These are phyloP conservation scores for Trogon melanurus DNA, from an alignment of 2,113 vertebrate species.

Conservation along the genomic window DNA sequence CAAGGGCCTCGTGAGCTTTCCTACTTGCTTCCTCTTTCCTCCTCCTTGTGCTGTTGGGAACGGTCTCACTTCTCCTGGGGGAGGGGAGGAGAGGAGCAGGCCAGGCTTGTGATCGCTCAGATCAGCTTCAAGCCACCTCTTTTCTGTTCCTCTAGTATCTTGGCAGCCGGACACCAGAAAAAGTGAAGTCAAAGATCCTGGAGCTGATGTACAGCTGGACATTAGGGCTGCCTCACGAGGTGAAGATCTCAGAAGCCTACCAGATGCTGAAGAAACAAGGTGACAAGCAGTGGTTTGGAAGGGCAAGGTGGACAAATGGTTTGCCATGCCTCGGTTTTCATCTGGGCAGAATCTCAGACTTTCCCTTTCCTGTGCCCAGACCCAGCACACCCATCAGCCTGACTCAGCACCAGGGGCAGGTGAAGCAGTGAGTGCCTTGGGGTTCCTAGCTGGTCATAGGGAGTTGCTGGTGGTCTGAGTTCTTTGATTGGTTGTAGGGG, in stretches of 20 bases:
- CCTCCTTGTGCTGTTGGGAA: not conserved
- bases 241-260: slow-evolving; percentile 94
- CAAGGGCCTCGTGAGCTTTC: slow-evolving; percentile 16
- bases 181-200: slow-evolving; percentile 93
- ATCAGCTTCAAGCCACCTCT: not conserved
- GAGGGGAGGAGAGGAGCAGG: not conserved
- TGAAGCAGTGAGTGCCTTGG: not conserved
- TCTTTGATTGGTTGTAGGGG: not conserved
- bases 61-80: not conserved
- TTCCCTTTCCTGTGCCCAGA: not conserved
- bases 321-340: not conserved
- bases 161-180: slow-evolving; percentile 89
- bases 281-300: slow-evolving; percentile 57
- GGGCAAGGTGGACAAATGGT: fast-evolving
- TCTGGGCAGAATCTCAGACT: not conserved
- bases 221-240: slow-evolving; percentile 86
- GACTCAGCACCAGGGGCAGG: not conserved
- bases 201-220: slow-evolving; percentile 97
- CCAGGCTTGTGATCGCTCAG: not conserved
- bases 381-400: not conserved
- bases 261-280: slow-evolving; percentile 99
- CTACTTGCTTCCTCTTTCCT: slow-evolving; percentile 43
- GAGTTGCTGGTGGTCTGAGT: not conserved
- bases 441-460: not conserved
- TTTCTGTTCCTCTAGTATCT: slow-evolving; percentile 83